phyloP scores from a whole-genome alignment of 64 coral and sea anemone species.

The Dendronephthya gigantea region DNA sequence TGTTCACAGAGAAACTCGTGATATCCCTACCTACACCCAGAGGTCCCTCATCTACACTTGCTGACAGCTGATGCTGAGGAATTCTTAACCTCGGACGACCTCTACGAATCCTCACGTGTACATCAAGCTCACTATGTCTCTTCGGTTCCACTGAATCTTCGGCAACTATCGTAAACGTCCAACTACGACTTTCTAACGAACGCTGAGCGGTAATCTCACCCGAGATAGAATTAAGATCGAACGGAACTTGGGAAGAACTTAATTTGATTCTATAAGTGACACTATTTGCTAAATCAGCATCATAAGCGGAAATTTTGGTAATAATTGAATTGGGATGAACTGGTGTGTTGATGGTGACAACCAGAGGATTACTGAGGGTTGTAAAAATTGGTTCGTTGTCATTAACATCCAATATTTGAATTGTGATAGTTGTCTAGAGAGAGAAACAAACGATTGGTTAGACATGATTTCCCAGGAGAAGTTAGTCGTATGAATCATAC shows the following conservation, averaged over 20 bases:
- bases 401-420: conserved; percentile 67
- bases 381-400: conserved; percentile 73
- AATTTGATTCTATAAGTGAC: conserved; percentile 49
- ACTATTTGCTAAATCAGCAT: conserved; percentile 44
- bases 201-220: conserved; percentile 41
- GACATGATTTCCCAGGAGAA: too few relatives aligned
- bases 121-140: background rate
- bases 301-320: conserved; percentile 53
- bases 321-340: background rate
- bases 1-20: background rate
- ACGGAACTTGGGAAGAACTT: conserved; percentile 19
- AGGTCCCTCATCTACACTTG: background rate
- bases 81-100: background rate
- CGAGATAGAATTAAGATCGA: conserved; percentile 33
- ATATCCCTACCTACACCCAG: background rate
- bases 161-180: background rate
- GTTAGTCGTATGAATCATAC: too few relatives aligned
- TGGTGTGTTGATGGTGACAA: conserved; percentile 28
- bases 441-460: conserved; percentile 2
- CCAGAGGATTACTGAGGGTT: conserved; percentile 50
- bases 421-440: conserved; percentile 50
- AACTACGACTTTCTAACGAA: background rate
- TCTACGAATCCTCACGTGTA: background rate
- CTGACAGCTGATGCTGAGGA: background rate
- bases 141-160: background rate